A percentile compares a stretch with the other conserved stretches of the same genome.
These are phyloP conservation scores for Dasysyrphus tricinctus DNA, from an alignment of 2,888 invertebrate genomes.

Conservation along the genomic window DNA sequence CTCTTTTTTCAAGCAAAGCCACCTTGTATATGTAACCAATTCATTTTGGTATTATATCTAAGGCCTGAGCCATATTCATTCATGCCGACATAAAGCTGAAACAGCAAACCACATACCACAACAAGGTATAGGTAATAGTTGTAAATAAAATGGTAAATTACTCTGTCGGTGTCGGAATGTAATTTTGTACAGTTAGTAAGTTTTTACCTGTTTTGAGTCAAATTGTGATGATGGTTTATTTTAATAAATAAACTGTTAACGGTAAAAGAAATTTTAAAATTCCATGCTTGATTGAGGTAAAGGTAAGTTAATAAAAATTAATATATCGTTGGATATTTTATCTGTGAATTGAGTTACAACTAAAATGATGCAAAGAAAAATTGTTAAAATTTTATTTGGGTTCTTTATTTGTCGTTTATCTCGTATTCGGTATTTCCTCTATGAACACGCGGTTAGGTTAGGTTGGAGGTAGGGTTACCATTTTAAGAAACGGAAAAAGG, in stretches of 20 bases:
- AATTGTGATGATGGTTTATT: conserved; percentile 42
- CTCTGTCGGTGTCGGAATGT: conserved; percentile 63
- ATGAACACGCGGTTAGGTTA: no score
- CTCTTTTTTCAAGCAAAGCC: background rate
- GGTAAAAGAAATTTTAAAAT: conserved; percentile 8
- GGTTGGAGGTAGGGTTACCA: no score
- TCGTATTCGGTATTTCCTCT: background rate
- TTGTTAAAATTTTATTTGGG: background rate
- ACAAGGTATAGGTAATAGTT: conserved; percentile 50
- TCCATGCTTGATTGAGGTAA: conserved; percentile 16
- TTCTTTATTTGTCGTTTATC: background rate
- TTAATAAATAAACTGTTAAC: conserved; percentile 47
- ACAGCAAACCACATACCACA: no score
- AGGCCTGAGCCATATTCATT: conserved; percentile 7
- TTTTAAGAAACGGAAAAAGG: no score
- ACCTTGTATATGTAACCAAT: background rate
- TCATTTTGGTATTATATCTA: background rate
- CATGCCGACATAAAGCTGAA: conserved; percentile 9
- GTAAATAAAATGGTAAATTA: conserved; percentile 67
- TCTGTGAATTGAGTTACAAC: background rate
- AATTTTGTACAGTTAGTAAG: conserved; percentile 65
- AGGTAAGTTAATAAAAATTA: background rate
- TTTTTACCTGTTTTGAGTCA: conserved; percentile 30
- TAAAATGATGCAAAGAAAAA: background rate
- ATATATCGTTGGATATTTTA: background rate